Percentiles rank a stretch among this genome's conserved stretches.
Evolutionary conservation across 2,888 invertebrate genomes (phyloP).

Genomic region (Sisyra terminalis): DNA sequence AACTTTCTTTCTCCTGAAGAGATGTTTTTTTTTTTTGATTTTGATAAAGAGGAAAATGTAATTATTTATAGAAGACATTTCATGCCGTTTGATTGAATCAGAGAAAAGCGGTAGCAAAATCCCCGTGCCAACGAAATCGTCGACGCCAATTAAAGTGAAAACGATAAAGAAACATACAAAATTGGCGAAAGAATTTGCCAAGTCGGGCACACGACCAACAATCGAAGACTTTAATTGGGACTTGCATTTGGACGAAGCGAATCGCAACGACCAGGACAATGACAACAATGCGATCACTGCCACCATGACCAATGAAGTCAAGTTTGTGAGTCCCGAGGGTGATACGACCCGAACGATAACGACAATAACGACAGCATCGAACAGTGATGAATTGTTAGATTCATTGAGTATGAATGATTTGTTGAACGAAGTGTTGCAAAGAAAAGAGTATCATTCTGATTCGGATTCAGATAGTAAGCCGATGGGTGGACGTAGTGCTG

Average conservation of each 20-base stretch:
- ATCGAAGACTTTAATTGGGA: conserved; percentile 27
- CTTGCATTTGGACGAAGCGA: neutral
- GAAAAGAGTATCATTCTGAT: conserved; percentile 20
- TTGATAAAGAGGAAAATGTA: neutral
- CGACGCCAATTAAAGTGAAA: conserved; percentile 27
- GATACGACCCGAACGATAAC: neutral
- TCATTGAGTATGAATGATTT: neutral
- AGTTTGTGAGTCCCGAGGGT: conserved; percentile 1
- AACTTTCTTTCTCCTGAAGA: no score
- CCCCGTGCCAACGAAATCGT: conserved; percentile 12
- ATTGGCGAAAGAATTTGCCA: conserved; percentile 8
- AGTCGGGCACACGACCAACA: conserved; percentile 11
- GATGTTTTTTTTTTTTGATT: no score
- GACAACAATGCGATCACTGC: neutral
- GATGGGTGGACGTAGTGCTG: conserved; percentile 19
- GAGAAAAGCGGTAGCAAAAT: conserved; percentile 10
- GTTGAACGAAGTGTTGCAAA: no score
- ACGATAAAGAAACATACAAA: conserved; percentile 32
- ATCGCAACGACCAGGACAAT: neutral
- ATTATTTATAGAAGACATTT: conserved; percentile 2
- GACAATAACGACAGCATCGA: neutral
- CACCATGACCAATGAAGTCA: neutral
- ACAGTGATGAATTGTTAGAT: neutral
- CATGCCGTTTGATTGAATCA: conserved; percentile 1
- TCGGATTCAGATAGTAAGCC: conserved; percentile 26